Evolutionary conservation across 2,797 vertebrate species (phyloP).

Genomic region (Tadarida brasiliensis): DNA sequence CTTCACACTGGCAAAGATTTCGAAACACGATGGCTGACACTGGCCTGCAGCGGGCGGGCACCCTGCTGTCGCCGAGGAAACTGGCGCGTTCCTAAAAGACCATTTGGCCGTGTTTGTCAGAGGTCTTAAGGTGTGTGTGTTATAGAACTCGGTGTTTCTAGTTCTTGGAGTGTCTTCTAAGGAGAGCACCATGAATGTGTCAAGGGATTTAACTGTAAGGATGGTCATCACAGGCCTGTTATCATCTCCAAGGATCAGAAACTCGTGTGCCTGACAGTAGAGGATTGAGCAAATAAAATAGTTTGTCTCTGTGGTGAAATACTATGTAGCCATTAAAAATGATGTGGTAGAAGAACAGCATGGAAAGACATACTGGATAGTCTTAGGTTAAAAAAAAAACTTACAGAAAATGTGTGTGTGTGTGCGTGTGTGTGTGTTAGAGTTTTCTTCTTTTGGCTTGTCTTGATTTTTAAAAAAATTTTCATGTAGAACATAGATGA

Average conservation of each 20-base stretch:
- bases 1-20: not conserved
- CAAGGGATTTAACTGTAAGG: not conserved
- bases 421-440: not conserved
- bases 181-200: rapidly evolving
- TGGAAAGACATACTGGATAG: not conserved
- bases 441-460: not conserved
- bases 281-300: rapidly evolving
- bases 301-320: not conserved
- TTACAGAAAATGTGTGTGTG: not conserved
- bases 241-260: not conserved
- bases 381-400: not conserved
- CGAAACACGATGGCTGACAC: rapidly evolving
- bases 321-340: not conserved
- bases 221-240: too few relatives aligned
- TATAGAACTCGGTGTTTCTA: not conserved
- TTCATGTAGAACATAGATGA: not conserved
- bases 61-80: not conserved
- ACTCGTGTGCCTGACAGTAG: rapidly evolving
- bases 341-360: not conserved
- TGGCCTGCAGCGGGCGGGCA: not conserved
- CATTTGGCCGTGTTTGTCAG: not conserved
- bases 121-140: not conserved
- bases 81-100: not conserved
- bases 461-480: not conserved
- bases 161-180: not conserved